Evolutionary conservation across 2,113 vertebrate species (phyloP).

Genomic region (Lanius collurio): DNA sequence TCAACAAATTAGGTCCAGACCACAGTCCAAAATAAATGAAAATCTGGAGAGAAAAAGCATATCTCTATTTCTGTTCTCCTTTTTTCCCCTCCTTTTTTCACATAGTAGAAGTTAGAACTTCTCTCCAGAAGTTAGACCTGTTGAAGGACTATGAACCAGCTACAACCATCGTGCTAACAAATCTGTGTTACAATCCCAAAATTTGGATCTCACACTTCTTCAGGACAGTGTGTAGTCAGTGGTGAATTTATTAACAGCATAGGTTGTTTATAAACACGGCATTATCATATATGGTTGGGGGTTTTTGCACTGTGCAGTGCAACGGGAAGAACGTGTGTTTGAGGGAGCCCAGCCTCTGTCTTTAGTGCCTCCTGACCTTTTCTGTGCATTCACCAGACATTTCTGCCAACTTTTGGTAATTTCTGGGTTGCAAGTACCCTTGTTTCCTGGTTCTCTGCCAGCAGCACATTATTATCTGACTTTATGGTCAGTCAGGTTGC

Average conservation of each 20-base stretch:
- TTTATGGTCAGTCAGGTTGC: background rate
- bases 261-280: background rate
- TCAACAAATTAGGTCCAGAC: background rate
- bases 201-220: background rate
- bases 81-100: background rate
- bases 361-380: background rate
- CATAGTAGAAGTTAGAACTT: background rate
- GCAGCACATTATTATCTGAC: background rate
- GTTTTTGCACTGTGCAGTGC: background rate
- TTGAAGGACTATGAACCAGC: background rate
- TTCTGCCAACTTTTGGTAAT: background rate
- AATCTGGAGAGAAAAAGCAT: background rate
- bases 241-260: background rate
- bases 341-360: background rate
- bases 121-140: background rate
- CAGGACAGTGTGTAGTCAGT: background rate
- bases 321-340: background rate
- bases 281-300: rapidly evolving
- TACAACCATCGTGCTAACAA: background rate
- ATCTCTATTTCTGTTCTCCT: background rate
- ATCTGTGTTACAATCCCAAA: background rate
- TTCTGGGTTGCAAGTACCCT: background rate
- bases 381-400: background rate
- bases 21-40: background rate
- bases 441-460: background rate